These are phyloP conservation scores for Melanotaenia boesemani DNA, from an alignment of 2,797 vertebrate genomes.

Conservation along the genomic window DNA sequence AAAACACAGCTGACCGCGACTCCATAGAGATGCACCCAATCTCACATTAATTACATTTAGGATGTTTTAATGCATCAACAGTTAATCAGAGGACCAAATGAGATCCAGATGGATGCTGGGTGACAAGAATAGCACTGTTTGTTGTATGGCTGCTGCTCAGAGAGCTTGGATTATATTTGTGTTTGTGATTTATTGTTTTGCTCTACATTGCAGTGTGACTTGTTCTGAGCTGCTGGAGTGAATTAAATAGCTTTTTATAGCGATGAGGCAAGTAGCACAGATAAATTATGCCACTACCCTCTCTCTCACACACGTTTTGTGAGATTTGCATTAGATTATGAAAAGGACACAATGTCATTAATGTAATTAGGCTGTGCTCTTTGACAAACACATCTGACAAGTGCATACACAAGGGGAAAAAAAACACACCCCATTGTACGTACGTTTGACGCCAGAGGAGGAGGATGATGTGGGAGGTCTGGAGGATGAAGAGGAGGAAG, in stretches of 20 bases:
- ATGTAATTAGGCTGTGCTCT: slow-evolving; percentile 37
- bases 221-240: slow-evolving; percentile 43
- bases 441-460: slow-evolving; percentile 91
- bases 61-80: slow-evolving; percentile 43
- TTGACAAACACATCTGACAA: slow-evolving; percentile 3
- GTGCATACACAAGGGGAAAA: slow-evolving; percentile 21
- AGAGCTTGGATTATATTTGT: slow-evolving; percentile 48
- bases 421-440: slow-evolving; percentile 66
- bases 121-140: slow-evolving; percentile 39
- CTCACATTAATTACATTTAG: slow-evolving; percentile 71
- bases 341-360: slow-evolving; percentile 51
- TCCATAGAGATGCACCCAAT: slow-evolving; percentile 56
- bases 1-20: slow-evolving; percentile 62
- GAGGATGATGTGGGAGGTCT: slow-evolving; percentile 89
- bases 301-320: slow-evolving; percentile 17
- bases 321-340: slow-evolving; percentile 43
- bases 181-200: slow-evolving; percentile 45
- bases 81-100: slow-evolving; percentile 55
- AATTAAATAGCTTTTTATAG: slow-evolving; percentile 64
- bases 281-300: slow-evolving; percentile 28
- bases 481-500: slow-evolving; percentile 87
- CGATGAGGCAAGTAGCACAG: slow-evolving; percentile 12
- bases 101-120: slow-evolving; percentile 57
- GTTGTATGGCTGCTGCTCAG: slow-evolving; percentile 18
- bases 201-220: slow-evolving; percentile 45